phyloP scores from a whole-genome alignment of 2,113 vertebrate genomes.

The Carettochelys insculpta region DNA sequence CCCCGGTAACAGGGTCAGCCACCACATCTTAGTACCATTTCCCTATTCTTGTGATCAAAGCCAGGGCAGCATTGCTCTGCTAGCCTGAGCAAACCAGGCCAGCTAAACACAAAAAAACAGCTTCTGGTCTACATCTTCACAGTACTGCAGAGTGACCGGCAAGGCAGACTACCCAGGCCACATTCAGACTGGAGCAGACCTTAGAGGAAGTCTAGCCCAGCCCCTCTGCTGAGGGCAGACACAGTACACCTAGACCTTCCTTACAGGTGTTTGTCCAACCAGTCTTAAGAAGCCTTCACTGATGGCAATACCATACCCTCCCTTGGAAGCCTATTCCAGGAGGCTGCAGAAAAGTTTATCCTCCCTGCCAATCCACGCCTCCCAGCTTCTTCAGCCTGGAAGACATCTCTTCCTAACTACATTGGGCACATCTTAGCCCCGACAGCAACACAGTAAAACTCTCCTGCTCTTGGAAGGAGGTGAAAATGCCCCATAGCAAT shows the following conservation, averaged over 20 bases:
- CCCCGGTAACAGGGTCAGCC: too few relatives aligned
- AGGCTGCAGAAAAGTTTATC: not conserved
- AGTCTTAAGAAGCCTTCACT: not conserved
- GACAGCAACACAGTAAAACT: not conserved
- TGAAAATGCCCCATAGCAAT: fast-evolving
- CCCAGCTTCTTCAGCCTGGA: too few relatives aligned
- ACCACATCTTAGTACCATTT: not conserved
- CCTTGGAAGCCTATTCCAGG: not conserved
- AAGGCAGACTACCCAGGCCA: fast-evolving
- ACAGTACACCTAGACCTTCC: not conserved
- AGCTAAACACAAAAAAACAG: not conserved
- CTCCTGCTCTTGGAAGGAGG: not conserved
- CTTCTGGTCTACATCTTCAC: not conserved
- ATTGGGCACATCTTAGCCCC: not conserved
- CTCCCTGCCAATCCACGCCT: not conserved
- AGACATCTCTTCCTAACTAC: too few relatives aligned
- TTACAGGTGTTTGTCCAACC: too few relatives aligned
- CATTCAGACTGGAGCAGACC: too few relatives aligned
- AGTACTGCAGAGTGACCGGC: too few relatives aligned
- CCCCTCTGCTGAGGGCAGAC: not conserved
- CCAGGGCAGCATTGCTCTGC: not conserved
- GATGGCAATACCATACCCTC: not conserved
- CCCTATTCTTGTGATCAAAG: fast-evolving
- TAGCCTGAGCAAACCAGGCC: not conserved
- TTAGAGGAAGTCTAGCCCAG: too few relatives aligned